These are phyloP conservation scores for Drosophila paramelanica DNA, from an alignment of 2,888 invertebrate genomes.

Conservation along the genomic window DNA sequence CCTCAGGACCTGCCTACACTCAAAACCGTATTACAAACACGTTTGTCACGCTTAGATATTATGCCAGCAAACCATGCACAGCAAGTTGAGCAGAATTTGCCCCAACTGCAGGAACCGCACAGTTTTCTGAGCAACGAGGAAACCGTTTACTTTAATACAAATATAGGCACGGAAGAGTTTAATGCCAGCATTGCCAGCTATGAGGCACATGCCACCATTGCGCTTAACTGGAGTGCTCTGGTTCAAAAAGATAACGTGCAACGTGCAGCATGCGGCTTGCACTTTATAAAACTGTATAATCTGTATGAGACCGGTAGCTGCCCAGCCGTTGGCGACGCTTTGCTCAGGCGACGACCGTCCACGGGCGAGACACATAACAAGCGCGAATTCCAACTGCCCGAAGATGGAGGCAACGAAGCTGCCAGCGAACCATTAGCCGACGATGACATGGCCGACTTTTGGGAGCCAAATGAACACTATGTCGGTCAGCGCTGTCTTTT, in stretches of 20 bases:
- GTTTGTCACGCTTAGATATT: conserved; percentile 79
- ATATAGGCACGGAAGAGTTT: conserved; percentile 83
- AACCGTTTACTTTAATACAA: conserved; percentile 82
- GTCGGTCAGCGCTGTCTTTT: conserved; percentile 83
- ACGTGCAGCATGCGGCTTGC: conserved; percentile 78
- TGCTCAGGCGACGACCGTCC: conserved; percentile 39
- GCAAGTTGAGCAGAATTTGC: conserved; percentile 67
- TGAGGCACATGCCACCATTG: conserved; percentile 83
- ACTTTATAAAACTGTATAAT: conserved; percentile 83
- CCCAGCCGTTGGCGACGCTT: conserved; percentile 59
- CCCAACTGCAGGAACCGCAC: conserved; percentile 75
- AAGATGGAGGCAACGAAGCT: conserved; percentile 48
- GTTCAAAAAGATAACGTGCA: conserved; percentile 70
- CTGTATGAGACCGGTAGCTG: conserved; percentile 83
- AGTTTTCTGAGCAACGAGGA: conserved; percentile 84
- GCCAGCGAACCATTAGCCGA: conserved; percentile 64
- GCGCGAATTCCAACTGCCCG: conserved; percentile 61
- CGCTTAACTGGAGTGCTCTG: conserved; percentile 82
- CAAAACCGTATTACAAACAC: conserved; percentile 53
- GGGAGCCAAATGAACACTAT: conserved; percentile 83
- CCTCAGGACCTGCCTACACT: conserved; percentile 43
- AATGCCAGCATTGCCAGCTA: conserved; percentile 80
- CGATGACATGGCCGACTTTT: conserved; percentile 81
- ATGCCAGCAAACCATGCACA: conserved; percentile 66
- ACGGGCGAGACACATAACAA: conserved; percentile 28